These are phyloP conservation scores for Burhinus oedicnemus DNA, from an alignment of 2,113 vertebrate species.

Conservation along the genomic window DNA sequence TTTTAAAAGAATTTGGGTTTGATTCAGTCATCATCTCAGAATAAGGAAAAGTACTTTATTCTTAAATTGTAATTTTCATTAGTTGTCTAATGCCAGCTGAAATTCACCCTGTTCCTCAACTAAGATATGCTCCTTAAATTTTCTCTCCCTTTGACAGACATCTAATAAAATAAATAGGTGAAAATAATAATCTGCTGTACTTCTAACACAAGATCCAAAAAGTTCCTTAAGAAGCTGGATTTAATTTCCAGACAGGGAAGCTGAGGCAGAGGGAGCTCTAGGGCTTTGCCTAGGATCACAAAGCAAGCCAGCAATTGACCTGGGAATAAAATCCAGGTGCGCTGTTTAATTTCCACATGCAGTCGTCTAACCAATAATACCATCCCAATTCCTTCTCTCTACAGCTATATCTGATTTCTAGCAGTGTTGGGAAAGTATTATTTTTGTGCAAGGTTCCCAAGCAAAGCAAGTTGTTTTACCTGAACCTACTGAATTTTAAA, in stretches of 20 bases:
- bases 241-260: background rate
- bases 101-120: background rate
- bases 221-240: background rate
- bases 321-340: background rate
- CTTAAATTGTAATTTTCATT: conserved; percentile 9
- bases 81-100: background rate
- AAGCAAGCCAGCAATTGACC: background rate
- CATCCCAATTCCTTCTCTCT: background rate
- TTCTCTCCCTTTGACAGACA: background rate
- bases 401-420: background rate
- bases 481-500: background rate
- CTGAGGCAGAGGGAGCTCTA: background rate
- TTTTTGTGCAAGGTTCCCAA: background rate
- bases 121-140: background rate
- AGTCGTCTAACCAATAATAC: background rate
- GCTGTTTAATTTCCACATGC: background rate
- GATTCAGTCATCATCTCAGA: background rate
- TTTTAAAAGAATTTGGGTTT: conserved; percentile 33
- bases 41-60: conserved; percentile 16
- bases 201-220: background rate
- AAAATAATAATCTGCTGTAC: background rate
- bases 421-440: background rate
- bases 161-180: background rate
- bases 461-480: background rate
- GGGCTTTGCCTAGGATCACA: background rate